A percentile compares a stretch with the other conserved stretches of the same genome.
phyloP scores from a whole-genome alignment of 2,113 vertebrate genomes.

The Litocranius walleri region DNA sequence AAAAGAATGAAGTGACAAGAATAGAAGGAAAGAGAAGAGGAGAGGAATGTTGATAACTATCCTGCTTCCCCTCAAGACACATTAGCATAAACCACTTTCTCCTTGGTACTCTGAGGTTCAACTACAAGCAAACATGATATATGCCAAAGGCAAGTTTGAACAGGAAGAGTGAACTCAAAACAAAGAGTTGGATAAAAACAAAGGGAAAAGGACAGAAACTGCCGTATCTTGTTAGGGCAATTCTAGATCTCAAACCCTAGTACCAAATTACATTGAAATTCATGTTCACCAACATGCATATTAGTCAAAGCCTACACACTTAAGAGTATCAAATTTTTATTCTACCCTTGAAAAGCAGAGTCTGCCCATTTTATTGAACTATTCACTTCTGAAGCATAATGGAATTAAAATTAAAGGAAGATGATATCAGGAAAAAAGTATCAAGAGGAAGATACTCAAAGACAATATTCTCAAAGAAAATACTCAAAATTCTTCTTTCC shows the following conservation, averaged over 20 bases:
- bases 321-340: neutral
- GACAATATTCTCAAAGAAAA: neutral
- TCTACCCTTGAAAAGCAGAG: neutral
- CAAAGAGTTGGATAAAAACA: neutral
- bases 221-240: neutral
- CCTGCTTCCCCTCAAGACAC: neutral
- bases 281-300: neutral
- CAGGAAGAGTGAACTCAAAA: neutral
- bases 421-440: neutral
- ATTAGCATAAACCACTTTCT: neutral
- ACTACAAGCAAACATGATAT: neutral
- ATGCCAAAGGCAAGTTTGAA: slow-evolving; percentile 25
- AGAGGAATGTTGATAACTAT: neutral
- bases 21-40: neutral
- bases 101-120: neutral
- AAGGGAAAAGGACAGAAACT: neutral
- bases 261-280: neutral
- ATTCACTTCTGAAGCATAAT: neutral
- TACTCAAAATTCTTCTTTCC: neutral
- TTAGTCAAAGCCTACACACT: neutral
- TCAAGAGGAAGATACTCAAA: neutral
- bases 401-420: slow-evolving; percentile 22
- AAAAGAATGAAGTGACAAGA: neutral
- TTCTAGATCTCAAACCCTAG: neutral
- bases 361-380: neutral